A percentile compares a stretch with the other conserved stretches of the same genome.
Conservation (phyloP, 2,888 invertebrate species). For the Volucella inanis region DNA sequence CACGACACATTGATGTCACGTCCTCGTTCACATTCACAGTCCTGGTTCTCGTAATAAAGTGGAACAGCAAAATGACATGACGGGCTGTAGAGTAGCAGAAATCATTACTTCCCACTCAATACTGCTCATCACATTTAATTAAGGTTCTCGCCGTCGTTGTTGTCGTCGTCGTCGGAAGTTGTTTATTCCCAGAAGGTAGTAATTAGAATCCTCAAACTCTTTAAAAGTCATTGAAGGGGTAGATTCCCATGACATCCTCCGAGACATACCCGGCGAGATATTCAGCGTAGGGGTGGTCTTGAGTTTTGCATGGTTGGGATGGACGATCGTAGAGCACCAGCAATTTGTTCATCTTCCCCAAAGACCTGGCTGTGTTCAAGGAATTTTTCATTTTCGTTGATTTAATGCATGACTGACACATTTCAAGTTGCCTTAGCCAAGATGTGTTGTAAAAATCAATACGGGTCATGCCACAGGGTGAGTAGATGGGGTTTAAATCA, state of each 20-base stretch:
- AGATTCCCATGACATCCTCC: conserved; percentile 13
- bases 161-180: conserved; percentile 5
- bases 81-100: not conserved
- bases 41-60: not conserved
- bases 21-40: not conserved
- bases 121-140: conserved; percentile 32
- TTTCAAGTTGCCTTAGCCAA: not conserved
- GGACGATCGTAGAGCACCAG: not conserved
- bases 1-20: not conserved
- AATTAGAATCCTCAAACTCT: conserved; percentile 24
- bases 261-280: not conserved
- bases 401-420: conserved; percentile 3
- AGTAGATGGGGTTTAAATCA: not conserved
- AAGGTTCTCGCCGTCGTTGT: conserved; percentile 12
- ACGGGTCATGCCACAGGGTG: not conserved
- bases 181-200: conserved; percentile 19
- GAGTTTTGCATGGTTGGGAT: not conserved
- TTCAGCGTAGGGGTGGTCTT: no score
- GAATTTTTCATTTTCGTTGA: conserved; percentile 4
- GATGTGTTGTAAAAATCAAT: conserved; percentile 15
- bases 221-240: conserved; percentile 22
- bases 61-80: no score
- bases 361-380: not conserved
- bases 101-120: not conserved
- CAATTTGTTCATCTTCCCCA: not conserved